Conservation (phyloP, 37 sponge, comb jelly and placozoan species). For the Amphimedon queenslandica region DNA sequence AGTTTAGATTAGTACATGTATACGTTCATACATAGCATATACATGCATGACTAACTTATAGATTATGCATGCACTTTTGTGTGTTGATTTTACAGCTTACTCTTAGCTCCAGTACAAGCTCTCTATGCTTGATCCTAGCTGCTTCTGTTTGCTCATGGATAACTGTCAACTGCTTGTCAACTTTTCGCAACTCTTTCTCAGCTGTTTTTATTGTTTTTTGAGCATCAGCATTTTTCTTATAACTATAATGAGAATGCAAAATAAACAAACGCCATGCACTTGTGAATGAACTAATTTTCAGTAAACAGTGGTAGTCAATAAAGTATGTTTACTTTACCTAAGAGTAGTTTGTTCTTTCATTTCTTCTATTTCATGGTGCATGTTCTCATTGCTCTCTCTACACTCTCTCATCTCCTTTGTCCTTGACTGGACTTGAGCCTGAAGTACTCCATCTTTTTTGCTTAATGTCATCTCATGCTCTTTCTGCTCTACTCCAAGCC, state of each 20-base stretch:
- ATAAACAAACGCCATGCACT: neutral
- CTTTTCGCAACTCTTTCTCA: slow-evolving; percentile 19
- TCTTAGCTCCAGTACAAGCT: neutral
- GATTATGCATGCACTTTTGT: neutral
- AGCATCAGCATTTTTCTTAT: slow-evolving; percentile 22
- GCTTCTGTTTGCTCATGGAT: neutral
- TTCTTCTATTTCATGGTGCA: slow-evolving; percentile 22
- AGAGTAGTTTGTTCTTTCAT: slow-evolving; percentile 21
- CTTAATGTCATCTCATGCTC: no score
- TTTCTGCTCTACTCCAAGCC: neutral
- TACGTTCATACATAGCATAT: no score
- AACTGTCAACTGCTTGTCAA: slow-evolving; percentile 36
- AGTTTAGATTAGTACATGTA: no score
- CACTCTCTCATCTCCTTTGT: slow-evolving; percentile 12
- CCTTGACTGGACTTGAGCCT: slow-evolving; percentile 5
- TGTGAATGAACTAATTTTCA: no score
- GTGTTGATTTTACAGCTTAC: no score
- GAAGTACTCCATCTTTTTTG: neutral
- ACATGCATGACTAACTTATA: slow-evolving; percentile 11
- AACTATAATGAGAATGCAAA: slow-evolving; percentile 2
- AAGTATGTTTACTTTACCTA: slow-evolving; percentile 8
- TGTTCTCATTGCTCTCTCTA: slow-evolving; percentile 14
- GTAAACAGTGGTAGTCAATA: no score
- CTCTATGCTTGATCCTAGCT: slow-evolving; percentile 15
- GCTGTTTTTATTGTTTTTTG: slow-evolving; percentile 38